Percentiles rank a stretch among this genome's conserved stretches.
phyloP scores from a whole-genome alignment of 2,888 invertebrate species.

The Tenodera sinensis region DNA sequence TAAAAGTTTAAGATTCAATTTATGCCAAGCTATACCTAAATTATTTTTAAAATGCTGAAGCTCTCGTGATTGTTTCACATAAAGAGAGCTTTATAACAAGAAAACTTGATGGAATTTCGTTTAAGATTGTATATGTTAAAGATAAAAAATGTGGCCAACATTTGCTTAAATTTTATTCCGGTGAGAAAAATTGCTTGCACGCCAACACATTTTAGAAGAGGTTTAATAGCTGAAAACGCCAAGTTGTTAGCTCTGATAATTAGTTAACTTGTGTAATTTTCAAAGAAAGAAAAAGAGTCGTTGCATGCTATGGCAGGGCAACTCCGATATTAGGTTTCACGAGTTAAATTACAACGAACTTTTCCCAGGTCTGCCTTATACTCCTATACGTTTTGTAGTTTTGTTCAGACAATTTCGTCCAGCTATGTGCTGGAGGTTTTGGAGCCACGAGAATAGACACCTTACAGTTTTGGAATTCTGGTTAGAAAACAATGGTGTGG shows the following conservation, averaged over 20 bases:
- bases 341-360: background rate
- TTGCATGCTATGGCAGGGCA: background rate
- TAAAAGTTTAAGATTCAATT: background rate
- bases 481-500: too few species aligned
- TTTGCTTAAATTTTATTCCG: background rate
- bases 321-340: background rate
- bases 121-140: background rate
- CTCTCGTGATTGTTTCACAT: background rate
- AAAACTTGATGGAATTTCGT: background rate
- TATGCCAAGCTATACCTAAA: background rate
- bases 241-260: background rate
- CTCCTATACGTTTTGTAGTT: background rate
- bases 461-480: too few species aligned
- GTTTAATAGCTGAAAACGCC: background rate
- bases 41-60: background rate
- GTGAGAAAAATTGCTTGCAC: background rate
- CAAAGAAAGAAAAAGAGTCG: background rate
- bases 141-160: background rate
- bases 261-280: constrained; percentile 7
- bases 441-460: too few species aligned
- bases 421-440: background rate
- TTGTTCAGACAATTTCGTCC: background rate
- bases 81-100: background rate
- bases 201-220: background rate
- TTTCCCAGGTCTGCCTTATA: background rate